Evolutionary conservation across 2,888 invertebrate genomes (phyloP).

Genomic region (Diarsia rubi): DNA sequence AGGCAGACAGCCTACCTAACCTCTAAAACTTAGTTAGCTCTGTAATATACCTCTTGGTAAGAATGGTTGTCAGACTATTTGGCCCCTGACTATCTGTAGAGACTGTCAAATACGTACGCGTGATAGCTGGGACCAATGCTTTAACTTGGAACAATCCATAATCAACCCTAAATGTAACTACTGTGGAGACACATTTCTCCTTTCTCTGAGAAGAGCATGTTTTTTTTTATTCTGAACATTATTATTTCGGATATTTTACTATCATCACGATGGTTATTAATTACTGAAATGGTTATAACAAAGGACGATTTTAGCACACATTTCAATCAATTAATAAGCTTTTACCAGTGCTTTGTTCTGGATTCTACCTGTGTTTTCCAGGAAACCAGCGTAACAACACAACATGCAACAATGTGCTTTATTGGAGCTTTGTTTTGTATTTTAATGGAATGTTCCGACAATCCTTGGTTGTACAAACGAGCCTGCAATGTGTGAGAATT

Average conservation of each 20-base stretch:
- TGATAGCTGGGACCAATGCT: too few species aligned
- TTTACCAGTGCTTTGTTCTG: not conserved
- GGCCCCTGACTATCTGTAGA: too few species aligned
- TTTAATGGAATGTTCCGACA: not conserved
- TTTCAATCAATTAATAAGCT: not conserved
- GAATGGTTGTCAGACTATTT: too few species aligned
- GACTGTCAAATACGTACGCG: too few species aligned
- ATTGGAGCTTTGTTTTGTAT: not conserved
- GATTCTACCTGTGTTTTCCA: not conserved
- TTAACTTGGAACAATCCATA: not conserved
- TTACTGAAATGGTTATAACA: not conserved
- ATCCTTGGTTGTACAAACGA: not conserved
- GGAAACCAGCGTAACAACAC: not conserved
- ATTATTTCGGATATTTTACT: not conserved
- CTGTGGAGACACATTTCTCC: not conserved
- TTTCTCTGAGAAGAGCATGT: not conserved
- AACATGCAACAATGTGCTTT: too few species aligned
- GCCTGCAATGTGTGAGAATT: not conserved
- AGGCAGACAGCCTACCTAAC: too few species aligned
- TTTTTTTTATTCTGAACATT: not conserved
- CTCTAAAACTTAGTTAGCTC: too few species aligned
- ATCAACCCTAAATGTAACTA: not conserved
- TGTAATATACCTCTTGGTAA: too few species aligned
- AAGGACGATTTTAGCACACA: not conserved
- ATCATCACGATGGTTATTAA: not conserved